These are phyloP conservation scores for Mactra quadrangularis DNA, from an alignment of 1,140 invertebrate genomes.

Conservation along the genomic window DNA sequence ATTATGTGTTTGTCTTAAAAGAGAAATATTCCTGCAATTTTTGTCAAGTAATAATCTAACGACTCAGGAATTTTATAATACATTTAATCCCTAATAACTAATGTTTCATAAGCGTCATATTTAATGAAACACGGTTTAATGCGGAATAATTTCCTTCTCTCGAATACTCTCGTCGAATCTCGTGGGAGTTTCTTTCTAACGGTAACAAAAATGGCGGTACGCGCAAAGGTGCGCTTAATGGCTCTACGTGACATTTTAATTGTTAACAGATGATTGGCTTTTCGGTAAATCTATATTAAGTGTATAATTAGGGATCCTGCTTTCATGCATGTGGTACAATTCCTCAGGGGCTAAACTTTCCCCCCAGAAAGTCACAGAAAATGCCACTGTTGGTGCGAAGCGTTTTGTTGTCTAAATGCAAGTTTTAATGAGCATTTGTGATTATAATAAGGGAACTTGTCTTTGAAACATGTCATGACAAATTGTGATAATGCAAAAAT, in stretches of 20 bases:
- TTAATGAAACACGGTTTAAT: conserved; percentile 39
- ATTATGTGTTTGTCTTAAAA: conserved; percentile 28
- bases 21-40: conserved; percentile 29
- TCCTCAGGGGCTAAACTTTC: no score
- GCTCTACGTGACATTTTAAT: conserved; percentile 49
- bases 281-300: no score
- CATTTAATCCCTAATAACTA: conserved; percentile 39
- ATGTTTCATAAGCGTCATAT: conserved; percentile 20
- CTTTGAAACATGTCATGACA: no score
- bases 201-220: background rate
- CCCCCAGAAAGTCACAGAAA: no score
- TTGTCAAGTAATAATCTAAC: conserved; percentile 35
- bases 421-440: no score
- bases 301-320: no score
- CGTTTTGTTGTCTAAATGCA: no score
- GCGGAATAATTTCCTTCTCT: background rate
- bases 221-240: conserved; percentile 21
- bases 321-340: no score
- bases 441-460: no score
- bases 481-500: no score
- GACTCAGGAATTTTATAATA: conserved; percentile 48
- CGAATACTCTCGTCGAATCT: background rate
- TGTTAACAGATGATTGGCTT: conserved; percentile 4
- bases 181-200: conserved; percentile 7
- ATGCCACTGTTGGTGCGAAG: no score